Evolutionary conservation across 2,113 vertebrate species (phyloP), one percentile per base, ranked within the genome.

Genomic region (Columba livia): DNA sequence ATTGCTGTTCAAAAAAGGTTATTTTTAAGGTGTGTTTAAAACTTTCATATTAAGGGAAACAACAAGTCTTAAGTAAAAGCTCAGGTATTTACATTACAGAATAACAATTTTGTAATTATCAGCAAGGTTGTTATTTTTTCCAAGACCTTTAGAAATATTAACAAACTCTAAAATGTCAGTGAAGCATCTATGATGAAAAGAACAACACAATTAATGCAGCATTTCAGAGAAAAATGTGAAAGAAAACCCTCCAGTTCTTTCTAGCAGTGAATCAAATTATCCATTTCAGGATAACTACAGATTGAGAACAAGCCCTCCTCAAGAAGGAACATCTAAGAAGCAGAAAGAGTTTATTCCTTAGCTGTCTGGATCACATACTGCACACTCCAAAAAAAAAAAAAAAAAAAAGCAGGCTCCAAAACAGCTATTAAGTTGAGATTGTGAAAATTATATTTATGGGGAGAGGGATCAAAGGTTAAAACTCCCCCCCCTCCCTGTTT

Each of bases 1-100:
- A 79, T 90, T 90, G 82, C 44, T 88, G 12, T 65, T 73, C 60
- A 85, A 75, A 91, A 26, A 62, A 40, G 48, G 24, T 90, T 97
- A 53, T 93, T 94, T 25, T 85, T 54, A 62, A 64, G 24, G 4
- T 51, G 38, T 58, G 15, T 85, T 82, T 48, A 89, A 62, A 94
- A 78, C 51, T 24, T 88, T 95, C 24, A 71, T 48, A 36, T 73
- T 75, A 85, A 62, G 11, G 34, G 32, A 2, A 86, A 89, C 84
- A 92, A 69, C 40, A 82, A 84, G 24, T 65, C 72, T 32, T 50
- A 84, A 69, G 16, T 62, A 42, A 85, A 77, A 94, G 57, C 60
- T 32, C 44, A 74, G 36, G 15, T 87, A 29, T 90, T 95, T 89
- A 29, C 38, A 44, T 56, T 57, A 48, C 6, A 9, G 60, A 91